Conservation (phyloP, 2,113 vertebrate genomes). For the Phyllostomus discolor region DNA sequence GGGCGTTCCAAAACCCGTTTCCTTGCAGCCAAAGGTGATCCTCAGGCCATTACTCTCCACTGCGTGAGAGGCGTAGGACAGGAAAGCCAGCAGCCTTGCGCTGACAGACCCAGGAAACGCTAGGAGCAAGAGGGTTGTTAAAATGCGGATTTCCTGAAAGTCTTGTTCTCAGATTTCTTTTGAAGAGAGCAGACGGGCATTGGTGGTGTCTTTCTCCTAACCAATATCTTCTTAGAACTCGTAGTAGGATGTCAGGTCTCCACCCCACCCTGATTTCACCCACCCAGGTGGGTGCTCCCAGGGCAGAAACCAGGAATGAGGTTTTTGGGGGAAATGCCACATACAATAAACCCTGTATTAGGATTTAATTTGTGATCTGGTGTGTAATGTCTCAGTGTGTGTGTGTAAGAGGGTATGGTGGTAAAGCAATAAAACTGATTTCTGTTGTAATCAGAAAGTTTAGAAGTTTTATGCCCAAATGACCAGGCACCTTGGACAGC, state of each 20-base stretch:
- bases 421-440: neutral
- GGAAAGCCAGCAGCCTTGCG: neutral
- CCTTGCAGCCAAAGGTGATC: neutral
- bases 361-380: neutral
- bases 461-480: neutral
- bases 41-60: neutral
- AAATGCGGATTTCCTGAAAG: neutral
- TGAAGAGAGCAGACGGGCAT: neutral
- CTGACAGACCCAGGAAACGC: neutral
- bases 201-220: neutral
- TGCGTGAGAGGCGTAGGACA: accelerated
- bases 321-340: neutral
- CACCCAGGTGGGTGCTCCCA: neutral
- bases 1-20: neutral
- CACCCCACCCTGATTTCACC: neutral
- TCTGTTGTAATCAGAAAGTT: neutral
- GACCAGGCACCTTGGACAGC: neutral
- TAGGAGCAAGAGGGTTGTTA: neutral
- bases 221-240: neutral
- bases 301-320: neutral
- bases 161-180: neutral
- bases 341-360: neutral
- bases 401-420: neutral
- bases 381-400: neutral
- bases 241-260: neutral